Percentiles rank a stretch among this genome's conserved stretches.
Evolutionary conservation across 2,888 invertebrate genomes (phyloP).

Genomic region (Arge pagana): DNA sequence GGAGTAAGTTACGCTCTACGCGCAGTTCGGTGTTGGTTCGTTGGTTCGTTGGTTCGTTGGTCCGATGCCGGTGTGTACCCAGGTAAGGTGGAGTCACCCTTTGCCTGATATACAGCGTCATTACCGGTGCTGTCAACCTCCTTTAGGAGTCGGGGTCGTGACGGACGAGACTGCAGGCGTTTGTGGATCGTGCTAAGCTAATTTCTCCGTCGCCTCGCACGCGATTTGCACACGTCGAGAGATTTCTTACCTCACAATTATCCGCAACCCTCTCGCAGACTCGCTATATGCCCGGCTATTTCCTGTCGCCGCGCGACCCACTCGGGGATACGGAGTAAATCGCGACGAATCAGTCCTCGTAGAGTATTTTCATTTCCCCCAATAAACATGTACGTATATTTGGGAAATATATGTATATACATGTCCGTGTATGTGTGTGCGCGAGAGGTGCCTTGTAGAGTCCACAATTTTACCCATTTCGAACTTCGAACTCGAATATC

Average conservation of each 20-base stretch:
- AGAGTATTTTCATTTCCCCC: no score
- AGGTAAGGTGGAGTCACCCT: constrained; percentile 3
- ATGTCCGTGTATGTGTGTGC: no score
- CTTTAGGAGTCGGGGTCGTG: background rate
- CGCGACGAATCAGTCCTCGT: no score
- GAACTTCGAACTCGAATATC: no score
- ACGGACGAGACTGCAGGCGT: constrained; percentile 4
- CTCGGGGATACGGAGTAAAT: no score
- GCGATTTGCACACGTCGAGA: background rate
- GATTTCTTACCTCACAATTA: constrained; percentile 3
- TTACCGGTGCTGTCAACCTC: constrained; percentile 14
- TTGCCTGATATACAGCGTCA: constrained; percentile 18
- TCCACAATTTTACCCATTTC: no score
- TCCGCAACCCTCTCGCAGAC: background rate
- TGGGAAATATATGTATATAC: no score
- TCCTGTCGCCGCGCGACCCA: no score
- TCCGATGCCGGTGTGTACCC: background rate
- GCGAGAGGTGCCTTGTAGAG: no score
- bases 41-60: no score
- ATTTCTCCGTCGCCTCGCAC: constrained; percentile 4
- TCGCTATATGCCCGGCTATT: no score
- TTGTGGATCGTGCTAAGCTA: constrained; percentile 8
- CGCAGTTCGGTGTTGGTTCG: constrained; percentile 3
- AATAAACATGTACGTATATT: no score
- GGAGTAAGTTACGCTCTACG: constrained; percentile 8